Percentiles rank a stretch among this genome's conserved stretches.
Conservation (phyloP, 2,797 vertebrate species). For the Cephalopachus bancanus region DNA sequence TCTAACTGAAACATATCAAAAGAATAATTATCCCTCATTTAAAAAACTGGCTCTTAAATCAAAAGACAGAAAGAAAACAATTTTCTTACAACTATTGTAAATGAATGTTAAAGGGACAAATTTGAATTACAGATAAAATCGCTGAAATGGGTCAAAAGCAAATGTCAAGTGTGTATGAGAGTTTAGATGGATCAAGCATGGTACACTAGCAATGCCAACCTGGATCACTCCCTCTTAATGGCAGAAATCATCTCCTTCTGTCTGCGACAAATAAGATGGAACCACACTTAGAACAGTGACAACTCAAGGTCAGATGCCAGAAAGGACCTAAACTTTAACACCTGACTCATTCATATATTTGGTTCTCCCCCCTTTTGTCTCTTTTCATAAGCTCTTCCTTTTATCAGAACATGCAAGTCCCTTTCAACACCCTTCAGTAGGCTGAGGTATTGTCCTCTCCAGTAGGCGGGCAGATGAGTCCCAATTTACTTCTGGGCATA, state of each 20-base stretch:
- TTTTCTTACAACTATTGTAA: not conserved
- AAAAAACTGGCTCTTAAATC: not conserved
- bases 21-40: not conserved
- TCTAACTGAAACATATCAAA: not conserved
- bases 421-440: not conserved
- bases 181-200: rapidly evolving
- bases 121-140: not conserved
- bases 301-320: not conserved
- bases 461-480: not conserved
- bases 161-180: rapidly evolving
- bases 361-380: not conserved
- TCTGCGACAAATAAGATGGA: not conserved
- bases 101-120: not conserved
- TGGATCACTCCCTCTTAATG: rapidly evolving
- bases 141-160: not conserved
- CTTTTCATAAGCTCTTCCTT: not conserved
- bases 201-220: rapidly evolving
- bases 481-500: not conserved
- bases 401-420: not conserved
- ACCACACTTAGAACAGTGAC: not conserved
- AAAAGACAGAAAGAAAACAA: not conserved
- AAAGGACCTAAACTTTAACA: not conserved
- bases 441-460: not conserved
- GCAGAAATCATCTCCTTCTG: not conserved
- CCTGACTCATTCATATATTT: not conserved